Percentiles rank a stretch among this genome's conserved stretches.
These are phyloP conservation scores for Diadegma fenestrale DNA, from an alignment of 2,888 invertebrate genomes.

Conservation along the genomic window DNA sequence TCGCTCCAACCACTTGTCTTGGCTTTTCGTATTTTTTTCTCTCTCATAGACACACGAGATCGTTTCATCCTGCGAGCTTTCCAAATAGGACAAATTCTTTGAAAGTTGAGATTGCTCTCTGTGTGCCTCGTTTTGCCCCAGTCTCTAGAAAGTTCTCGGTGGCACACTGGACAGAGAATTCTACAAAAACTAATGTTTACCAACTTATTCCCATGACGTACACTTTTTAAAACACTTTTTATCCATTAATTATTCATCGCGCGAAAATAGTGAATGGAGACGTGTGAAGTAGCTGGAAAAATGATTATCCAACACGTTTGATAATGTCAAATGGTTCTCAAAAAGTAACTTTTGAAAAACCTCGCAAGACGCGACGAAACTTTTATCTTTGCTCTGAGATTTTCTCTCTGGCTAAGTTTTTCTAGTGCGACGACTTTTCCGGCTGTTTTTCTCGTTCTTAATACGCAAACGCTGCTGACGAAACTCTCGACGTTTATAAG, in stretches of 20 bases:
- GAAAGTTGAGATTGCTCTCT: not conserved
- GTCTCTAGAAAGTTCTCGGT: not conserved
- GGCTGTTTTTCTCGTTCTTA: constrained; percentile 23
- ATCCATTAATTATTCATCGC: not conserved
- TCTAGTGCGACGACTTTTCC: constrained; percentile 9
- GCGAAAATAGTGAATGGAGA: not conserved
- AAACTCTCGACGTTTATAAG: constrained; percentile 15
- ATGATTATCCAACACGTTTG: not conserved
- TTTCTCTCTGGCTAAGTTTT: constrained; percentile 19
- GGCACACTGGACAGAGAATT: not conserved
- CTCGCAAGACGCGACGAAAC: not conserved
- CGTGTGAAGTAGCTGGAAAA: not conserved
- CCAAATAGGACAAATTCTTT: not conserved
- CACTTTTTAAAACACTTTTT: not conserved
- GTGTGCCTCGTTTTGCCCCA: not conserved
- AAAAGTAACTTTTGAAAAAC: not conserved
- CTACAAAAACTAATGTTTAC: not conserved
- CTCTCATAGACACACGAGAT: not conserved
- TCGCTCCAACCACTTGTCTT: constrained; percentile 21
- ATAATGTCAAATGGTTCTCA: not conserved
- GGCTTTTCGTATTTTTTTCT: constrained; percentile 16
- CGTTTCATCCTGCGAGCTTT: not conserved
- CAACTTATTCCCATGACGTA: not conserved
- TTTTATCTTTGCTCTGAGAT: not conserved
- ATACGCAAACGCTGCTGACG: not conserved